Conservation (phyloP, 1,140 invertebrate species). For the Zophobas atratus region DNA sequence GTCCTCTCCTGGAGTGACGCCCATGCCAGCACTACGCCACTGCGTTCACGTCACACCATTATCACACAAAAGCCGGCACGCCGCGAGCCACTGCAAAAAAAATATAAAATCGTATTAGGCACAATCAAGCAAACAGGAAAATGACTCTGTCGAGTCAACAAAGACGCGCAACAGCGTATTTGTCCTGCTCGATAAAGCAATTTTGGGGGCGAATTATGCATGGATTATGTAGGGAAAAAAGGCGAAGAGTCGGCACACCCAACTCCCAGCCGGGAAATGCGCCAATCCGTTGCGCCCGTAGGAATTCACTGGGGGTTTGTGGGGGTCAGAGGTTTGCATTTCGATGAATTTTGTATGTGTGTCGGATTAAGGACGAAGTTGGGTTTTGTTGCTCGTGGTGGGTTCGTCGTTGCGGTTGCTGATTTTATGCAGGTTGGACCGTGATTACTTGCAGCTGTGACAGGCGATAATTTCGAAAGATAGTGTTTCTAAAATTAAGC, state of each 20-base stretch:
- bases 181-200: constrained; percentile 8
- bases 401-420: too few relatives aligned
- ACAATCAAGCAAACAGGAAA: neutral
- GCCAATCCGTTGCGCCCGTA: constrained; percentile 2
- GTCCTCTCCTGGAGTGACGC: constrained; percentile 70
- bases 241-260: constrained; percentile 11
- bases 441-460: too few relatives aligned
- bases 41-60: constrained; percentile 53
- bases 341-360: neutral
- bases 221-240: constrained; percentile 9
- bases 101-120: neutral
- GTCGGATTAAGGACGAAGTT: too few relatives aligned
- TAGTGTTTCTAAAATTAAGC: too few relatives aligned
- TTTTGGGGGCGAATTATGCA: neutral
- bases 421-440: too few relatives aligned
- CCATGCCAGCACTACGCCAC: constrained; percentile 61
- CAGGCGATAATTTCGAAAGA: too few relatives aligned
- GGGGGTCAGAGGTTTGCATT: neutral
- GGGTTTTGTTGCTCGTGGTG: too few relatives aligned
- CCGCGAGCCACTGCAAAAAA: constrained; percentile 18
- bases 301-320: neutral
- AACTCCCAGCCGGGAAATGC: constrained; percentile 1
- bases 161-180: neutral
- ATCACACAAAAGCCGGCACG: constrained; percentile 17
- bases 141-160: neutral